Evolutionary conservation across 1,140 invertebrate genomes (phyloP).

Genomic region (Pogonomyrmex barbatus): DNA sequence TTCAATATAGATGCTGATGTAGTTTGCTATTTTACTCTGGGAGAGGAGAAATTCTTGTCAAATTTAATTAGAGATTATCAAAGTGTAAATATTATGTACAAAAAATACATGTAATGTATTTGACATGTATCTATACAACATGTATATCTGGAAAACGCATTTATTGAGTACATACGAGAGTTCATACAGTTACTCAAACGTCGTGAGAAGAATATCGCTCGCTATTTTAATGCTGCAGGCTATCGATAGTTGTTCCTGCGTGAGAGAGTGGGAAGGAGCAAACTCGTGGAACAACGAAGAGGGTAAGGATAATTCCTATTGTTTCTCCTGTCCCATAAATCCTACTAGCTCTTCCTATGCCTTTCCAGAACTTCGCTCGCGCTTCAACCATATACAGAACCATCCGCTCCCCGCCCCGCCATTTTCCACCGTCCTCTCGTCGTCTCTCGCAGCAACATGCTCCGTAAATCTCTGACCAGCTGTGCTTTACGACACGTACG

Average conservation of each 20-base stretch:
- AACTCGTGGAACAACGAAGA: constrained; percentile 39
- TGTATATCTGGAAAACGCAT: not conserved
- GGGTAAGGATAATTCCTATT: constrained; percentile 80
- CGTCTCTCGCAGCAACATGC: constrained; percentile 66
- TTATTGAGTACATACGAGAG: not conserved
- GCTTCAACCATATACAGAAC: constrained; percentile 66
- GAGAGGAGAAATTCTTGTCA: not conserved
- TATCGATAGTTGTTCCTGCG: constrained; percentile 10
- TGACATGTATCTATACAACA: not conserved
- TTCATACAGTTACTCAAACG: constrained; percentile 14
- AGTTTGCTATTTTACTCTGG: not conserved
- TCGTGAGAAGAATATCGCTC: constrained; percentile 7
- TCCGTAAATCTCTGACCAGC: constrained; percentile 80
- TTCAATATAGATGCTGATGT: not conserved
- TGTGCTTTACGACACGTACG: constrained; percentile 78
- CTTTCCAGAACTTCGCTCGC: constrained; percentile 59
- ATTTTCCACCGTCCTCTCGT: constrained; percentile 26
- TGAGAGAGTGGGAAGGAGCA: constrained; percentile 10
- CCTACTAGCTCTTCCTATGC: constrained; percentile 68
- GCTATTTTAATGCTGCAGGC: constrained; percentile 21
- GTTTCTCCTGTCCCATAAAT: constrained; percentile 80
- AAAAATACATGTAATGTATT: not conserved
- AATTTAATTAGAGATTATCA: not conserved
- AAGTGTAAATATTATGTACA: not conserved
- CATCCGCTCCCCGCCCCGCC: not conserved